A percentile compares a stretch with the other conserved stretches of the same genome.
These are phyloP conservation scores for Pionites leucogaster DNA, from an alignment of 2,113 vertebrate genomes.

Conservation along the genomic window DNA sequence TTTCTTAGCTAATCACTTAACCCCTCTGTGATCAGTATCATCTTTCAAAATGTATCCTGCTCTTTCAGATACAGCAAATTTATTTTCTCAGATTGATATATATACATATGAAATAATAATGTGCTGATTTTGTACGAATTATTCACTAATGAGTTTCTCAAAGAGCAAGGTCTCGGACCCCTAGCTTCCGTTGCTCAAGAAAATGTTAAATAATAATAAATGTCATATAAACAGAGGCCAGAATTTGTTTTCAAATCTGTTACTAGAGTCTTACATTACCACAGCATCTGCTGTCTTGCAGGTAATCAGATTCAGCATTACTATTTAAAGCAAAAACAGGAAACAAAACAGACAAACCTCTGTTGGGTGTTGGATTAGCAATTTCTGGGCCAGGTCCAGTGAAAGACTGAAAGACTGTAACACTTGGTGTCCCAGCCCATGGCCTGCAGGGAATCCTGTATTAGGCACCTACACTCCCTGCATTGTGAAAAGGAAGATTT, in stretches of 20 bases:
- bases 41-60: background rate
- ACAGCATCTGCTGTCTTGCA: constrained; percentile 9
- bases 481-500: background rate
- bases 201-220: background rate
- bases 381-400: background rate
- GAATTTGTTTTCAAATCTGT: background rate
- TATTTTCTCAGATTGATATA: background rate
- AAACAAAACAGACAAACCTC: background rate
- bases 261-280: background rate
- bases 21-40: background rate
- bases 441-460: background rate
- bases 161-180: background rate
- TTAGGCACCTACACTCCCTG: background rate
- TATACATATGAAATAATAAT: background rate
- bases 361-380: background rate
- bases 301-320: constrained; percentile 1
- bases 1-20: background rate
- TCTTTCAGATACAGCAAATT: background rate
- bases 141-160: background rate
- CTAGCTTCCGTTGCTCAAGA: background rate
- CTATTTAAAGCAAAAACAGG: constrained; percentile 22
- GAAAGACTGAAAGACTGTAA: background rate
- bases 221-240: background rate
- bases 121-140: background rate
- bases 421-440: background rate